Conservation (phyloP, 2,113 vertebrate genomes). For the Malaclemys terrapin region DNA sequence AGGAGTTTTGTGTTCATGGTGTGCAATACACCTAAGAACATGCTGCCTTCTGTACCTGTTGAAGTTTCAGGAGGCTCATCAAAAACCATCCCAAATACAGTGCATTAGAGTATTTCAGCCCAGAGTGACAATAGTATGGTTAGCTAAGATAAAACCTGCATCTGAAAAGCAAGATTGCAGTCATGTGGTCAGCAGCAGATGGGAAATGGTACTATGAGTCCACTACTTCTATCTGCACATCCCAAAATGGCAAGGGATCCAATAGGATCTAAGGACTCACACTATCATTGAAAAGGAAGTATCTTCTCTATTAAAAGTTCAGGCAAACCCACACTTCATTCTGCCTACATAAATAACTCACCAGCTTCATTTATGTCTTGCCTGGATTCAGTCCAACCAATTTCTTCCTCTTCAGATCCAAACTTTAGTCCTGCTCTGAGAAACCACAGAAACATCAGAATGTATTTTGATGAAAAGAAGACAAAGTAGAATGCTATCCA, state of each 20-base stretch:
- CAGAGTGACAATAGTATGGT: not conserved
- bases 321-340: not conserved
- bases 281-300: not conserved
- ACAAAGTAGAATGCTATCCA: not conserved
- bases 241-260: fast-evolving
- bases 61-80: not conserved
- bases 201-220: not conserved
- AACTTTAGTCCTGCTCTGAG: not conserved
- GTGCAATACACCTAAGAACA: too few species aligned
- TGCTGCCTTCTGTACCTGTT: not conserved
- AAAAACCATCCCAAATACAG: not conserved
- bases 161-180: not conserved
- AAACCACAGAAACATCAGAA: not conserved
- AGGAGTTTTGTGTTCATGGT: too few species aligned
- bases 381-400: not conserved
- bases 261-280: not conserved
- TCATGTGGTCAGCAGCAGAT: not conserved
- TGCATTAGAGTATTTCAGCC: not conserved
- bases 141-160: not conserved
- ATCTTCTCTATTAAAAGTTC: too few species aligned
- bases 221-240: not conserved
- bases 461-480: not conserved
- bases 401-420: not conserved
- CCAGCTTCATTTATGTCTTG: not conserved
- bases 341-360: not conserved